Base-by-base conservation (phyloP, 2,797 vertebrate genomes). In the Helarctos malayanus region DNA sequence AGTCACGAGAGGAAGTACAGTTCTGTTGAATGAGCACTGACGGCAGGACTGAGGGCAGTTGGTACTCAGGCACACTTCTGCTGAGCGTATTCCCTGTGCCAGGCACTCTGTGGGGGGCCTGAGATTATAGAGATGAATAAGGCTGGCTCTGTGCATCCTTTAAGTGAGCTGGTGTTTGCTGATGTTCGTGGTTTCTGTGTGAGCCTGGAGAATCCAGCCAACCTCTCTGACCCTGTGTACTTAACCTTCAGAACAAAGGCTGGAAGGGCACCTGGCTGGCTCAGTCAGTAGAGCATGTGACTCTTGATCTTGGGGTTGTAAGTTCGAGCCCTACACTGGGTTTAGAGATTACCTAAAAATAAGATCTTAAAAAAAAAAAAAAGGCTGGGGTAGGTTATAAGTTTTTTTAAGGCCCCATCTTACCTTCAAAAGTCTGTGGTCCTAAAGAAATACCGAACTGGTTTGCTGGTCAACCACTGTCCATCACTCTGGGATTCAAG, bases 141-240 rank as follows among this genome's bases (percentile, higher is more conserved):
- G 79, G 85, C 38, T 4, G 25, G 35, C 56, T 6, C 49, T 41
- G 18, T 41, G 29, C 0, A 2, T 21, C 54, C 56, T 38, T n/a
- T 19, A 49, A 63, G n/a, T 75, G 47, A 23, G 4, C 54, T 79
- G 5, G 7, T 27, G 15, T 56, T 73, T 79, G 47, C 73, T 32
- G 68, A 63, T 13, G 47, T 3, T 61, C 54, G 27, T 27, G 10
- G 11, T 65, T 52, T 80, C 80, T 79, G 5, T 21, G 80, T 87
- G 68, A 96, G 23, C 41, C 52, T 18, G 15, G 73, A 94, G 80
- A 89, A 85, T 73, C 63, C 47, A 61, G 81, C 63, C n/a, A 54
- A 16, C 29, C 52, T 76, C 61, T 76, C 25, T 32, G 79, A 68
- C 57, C 78, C 56, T 63, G 35, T 61, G 23, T 54, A 9, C 68